A percentile compares a stretch with the other conserved stretches of the same genome.
Conservation (phyloP, 2,888 invertebrate genomes). For the Micropterix aruncella region DNA sequence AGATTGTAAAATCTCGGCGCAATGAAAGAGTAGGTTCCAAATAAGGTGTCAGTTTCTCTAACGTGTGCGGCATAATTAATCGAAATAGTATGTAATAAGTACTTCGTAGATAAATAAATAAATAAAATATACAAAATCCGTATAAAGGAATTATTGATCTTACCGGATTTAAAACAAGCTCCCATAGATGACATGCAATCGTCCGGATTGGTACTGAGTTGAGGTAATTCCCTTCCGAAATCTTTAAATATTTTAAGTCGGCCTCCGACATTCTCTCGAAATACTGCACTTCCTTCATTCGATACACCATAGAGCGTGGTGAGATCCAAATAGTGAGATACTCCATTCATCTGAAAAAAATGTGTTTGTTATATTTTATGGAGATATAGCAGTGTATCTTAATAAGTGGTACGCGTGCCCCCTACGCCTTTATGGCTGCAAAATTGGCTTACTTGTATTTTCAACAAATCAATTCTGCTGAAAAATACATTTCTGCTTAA, state of each 20-base stretch:
- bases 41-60: too few relatives aligned
- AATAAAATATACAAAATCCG: too few relatives aligned
- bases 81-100: too few relatives aligned
- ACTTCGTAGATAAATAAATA: too few relatives aligned
- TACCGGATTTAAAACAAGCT: conserved; percentile 57
- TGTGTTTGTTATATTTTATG: conserved; percentile 1
- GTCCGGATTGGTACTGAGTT: conserved; percentile 42
- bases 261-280: conserved; percentile 48
- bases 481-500: too few relatives aligned
- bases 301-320: conserved; percentile 64
- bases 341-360: conserved; percentile 50
- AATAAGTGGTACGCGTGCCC: background rate
- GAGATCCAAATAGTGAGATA: conserved; percentile 58
- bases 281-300: conserved; percentile 33
- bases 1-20: too few relatives aligned
- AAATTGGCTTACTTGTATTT: too few relatives aligned
- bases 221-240: conserved; percentile 50
- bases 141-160: too few relatives aligned
- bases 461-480: too few relatives aligned
- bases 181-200: conserved; percentile 39
- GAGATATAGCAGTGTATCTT: background rate
- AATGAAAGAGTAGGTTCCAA: too few relatives aligned
- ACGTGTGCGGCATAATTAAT: too few relatives aligned
- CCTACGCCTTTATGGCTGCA: background rate
- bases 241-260: conserved; percentile 48